Evolutionary conservation across 2,113 vertebrate species (phyloP).

Genomic region (Dasypus novemcinctus): DNA sequence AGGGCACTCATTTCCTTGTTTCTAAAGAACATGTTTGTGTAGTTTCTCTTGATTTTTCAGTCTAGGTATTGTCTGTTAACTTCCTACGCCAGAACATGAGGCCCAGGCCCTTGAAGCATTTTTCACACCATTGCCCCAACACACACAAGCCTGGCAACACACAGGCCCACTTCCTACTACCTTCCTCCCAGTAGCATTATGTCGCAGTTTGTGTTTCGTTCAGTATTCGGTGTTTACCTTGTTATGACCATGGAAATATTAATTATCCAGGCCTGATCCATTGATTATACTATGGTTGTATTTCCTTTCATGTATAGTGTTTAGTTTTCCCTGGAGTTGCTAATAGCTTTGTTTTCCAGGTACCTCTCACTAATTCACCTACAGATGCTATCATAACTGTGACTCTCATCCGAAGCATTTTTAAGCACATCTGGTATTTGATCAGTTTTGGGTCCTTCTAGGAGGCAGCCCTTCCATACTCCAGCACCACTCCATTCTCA

Average conservation of each 20-base stretch:
- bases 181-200: not conserved
- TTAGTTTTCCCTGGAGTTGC: slow-evolving; percentile 14
- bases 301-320: not conserved
- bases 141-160: not conserved
- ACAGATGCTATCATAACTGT: not conserved
- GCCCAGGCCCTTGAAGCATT: not conserved
- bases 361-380: not conserved
- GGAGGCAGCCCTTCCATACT: not conserved
- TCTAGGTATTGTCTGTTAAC: not conserved
- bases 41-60: not conserved
- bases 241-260: not conserved
- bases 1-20: not conserved
- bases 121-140: not conserved
- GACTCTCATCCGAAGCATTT: not conserved
- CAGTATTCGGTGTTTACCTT: not conserved
- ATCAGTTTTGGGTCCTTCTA: not conserved
- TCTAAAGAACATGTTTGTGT: not conserved
- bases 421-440: not conserved
- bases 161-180: not conserved
- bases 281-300: not conserved
- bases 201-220: not conserved
- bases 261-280: not conserved
- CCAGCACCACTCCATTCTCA: not conserved
- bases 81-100: not conserved
- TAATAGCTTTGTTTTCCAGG: not conserved